Evolutionary conservation across 2,888 invertebrate species (phyloP).

Genomic region (Epinotia demarniana): DNA sequence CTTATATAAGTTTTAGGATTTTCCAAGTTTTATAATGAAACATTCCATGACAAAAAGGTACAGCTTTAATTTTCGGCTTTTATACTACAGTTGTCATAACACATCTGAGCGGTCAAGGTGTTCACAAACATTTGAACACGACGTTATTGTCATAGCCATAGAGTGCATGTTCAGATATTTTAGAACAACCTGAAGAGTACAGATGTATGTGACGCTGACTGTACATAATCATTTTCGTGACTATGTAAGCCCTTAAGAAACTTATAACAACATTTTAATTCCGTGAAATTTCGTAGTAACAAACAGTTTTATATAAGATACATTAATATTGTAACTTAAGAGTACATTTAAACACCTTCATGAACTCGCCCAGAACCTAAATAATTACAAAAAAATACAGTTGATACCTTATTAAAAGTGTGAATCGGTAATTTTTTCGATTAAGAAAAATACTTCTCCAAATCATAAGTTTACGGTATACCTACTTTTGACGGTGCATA

Average conservation of each 20-base stretch:
- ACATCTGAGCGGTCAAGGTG: no score
- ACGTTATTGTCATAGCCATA: no score
- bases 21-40: not conserved
- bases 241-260: no score
- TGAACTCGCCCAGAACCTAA: not conserved
- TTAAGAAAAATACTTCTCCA: not conserved
- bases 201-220: no score
- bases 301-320: no score
- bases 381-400: not conserved
- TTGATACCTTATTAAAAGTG: slow-evolving; percentile 5
- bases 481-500: not conserved
- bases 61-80: no score
- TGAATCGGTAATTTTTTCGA: slow-evolving; percentile 1
- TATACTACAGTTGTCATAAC: no score
- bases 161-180: no score
- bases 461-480: slow-evolving; percentile 1
- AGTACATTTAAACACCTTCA: not conserved
- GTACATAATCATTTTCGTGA: no score
- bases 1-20: not conserved
- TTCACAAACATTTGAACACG: no score
- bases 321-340: not conserved
- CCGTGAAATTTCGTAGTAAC: not conserved
- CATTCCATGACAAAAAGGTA: no score
- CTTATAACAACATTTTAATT: not conserved
- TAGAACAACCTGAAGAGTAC: no score